Percentiles rank a stretch among this genome's conserved stretches.
Conservation (phyloP, 1,140 invertebrate genomes). For the Neomicropteryx cornuta region DNA sequence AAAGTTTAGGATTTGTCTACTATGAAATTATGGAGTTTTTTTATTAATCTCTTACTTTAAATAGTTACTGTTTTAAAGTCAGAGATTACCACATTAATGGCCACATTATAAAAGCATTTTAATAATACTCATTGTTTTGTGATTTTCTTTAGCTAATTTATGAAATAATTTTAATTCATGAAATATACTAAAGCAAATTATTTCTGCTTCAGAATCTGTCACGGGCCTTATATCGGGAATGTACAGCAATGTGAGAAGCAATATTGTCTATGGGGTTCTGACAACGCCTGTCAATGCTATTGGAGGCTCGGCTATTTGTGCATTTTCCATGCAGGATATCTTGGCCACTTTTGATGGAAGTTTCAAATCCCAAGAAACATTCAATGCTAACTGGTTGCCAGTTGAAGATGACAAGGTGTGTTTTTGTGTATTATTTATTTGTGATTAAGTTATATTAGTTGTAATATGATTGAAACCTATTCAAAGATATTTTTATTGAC, state of each 20-base stretch:
- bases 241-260: conserved; percentile 57
- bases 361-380: conserved; percentile 87
- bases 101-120: no score
- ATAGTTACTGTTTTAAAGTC: no score
- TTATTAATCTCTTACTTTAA: no score
- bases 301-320: conserved; percentile 91
- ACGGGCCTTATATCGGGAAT: conserved; percentile 41
- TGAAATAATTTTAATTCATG: no score
- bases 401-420: conserved; percentile 54
- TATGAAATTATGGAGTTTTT: no score
- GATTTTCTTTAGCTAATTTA: no score
- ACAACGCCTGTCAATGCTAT: conserved; percentile 93
- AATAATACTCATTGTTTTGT: no score
- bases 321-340: conserved; percentile 83
- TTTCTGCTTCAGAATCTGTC: conserved; percentile 33
- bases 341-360: conserved; percentile 79
- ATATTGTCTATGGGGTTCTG: conserved; percentile 90
- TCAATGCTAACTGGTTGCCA: conserved; percentile 88
- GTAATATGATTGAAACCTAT: no score
- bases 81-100: no score
- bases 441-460: no score
- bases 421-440: not conserved
- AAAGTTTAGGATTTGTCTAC: no score
- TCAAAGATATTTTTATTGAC: no score
- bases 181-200: conserved; percentile 1